These are phyloP conservation scores for Hozukius guyotensis DNA, from an alignment of 2,797 vertebrate genomes.

Conservation along the genomic window DNA sequence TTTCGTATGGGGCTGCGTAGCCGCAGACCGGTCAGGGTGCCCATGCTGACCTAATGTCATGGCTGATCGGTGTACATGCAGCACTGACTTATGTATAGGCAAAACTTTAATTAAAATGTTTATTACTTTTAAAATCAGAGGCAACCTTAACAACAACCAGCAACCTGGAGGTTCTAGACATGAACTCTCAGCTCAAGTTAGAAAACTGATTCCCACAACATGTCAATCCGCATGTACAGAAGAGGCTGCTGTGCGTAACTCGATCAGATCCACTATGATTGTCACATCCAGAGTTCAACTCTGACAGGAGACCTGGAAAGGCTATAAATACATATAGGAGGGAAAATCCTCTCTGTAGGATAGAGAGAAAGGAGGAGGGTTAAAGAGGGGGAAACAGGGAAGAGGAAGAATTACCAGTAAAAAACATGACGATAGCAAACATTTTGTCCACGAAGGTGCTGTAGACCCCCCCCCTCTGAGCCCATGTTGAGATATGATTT, in stretches of 20 bases:
- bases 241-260: constrained; percentile 38
- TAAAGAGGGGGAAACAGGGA: background rate
- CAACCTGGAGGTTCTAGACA: background rate
- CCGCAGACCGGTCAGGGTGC: too few species aligned
- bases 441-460: background rate
- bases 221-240: constrained; percentile 7
- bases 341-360: constrained; percentile 9
- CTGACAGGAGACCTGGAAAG: constrained; percentile 21
- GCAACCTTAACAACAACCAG: background rate
- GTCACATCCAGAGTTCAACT: constrained; percentile 31
- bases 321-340: constrained; percentile 42
- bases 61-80: background rate
- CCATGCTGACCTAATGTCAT: too few species aligned
- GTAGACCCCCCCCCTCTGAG: background rate
- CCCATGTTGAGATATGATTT: background rate
- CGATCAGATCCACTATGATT: constrained; percentile 33
- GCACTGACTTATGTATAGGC: background rate
- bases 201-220: background rate
- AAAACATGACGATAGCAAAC: background rate
- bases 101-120: background rate
- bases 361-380: background rate
- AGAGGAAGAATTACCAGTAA: background rate
- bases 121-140: background rate
- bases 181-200: background rate
- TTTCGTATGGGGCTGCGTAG: too few species aligned